Percentiles rank a stretch among this genome's conserved stretches.
These are phyloP conservation scores for Sitophilus oryzae DNA, from an alignment of 1,140 invertebrate species.

Conservation along the genomic window DNA sequence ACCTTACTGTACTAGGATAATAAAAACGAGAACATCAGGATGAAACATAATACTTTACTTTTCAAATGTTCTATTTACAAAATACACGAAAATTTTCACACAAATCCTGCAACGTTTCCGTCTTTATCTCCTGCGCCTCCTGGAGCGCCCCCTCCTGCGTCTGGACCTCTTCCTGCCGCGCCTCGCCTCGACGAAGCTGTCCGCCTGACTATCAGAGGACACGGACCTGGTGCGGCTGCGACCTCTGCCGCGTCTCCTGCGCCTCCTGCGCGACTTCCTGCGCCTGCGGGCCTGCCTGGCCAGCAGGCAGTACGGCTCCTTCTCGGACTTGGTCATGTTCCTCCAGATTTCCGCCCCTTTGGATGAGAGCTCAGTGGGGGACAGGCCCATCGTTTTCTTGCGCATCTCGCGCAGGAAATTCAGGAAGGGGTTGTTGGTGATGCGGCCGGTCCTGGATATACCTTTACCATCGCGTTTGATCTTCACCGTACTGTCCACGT, in stretches of 20 bases:
- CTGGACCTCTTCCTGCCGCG: not conserved
- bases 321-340: constrained; percentile 14
- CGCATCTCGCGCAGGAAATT: constrained; percentile 21
- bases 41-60: no score
- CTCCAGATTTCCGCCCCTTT: constrained; percentile 17
- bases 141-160: not conserved
- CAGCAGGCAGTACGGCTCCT: constrained; percentile 19
- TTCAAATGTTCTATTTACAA: no score
- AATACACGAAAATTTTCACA: no score
- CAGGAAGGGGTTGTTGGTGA: constrained; percentile 16
- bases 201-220: not conserved
- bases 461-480: not conserved
- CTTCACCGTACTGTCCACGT: not conserved
- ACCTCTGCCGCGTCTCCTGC: constrained; percentile 4
- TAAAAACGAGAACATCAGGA: no score
- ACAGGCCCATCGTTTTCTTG: constrained; percentile 4
- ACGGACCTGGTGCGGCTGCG: not conserved
- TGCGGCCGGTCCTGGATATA: not conserved
- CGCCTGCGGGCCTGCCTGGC: constrained; percentile 10
- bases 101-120: no score
- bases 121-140: not conserved
- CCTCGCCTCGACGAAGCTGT: not conserved
- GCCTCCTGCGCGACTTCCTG: not conserved
- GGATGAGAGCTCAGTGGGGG: constrained; percentile 6
- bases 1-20: no score